A percentile compares a stretch with the other conserved stretches of the same genome.
These are phyloP conservation scores for Trachelus tabidus DNA, from an alignment of 2,888 invertebrate species.

Conservation along the genomic window DNA sequence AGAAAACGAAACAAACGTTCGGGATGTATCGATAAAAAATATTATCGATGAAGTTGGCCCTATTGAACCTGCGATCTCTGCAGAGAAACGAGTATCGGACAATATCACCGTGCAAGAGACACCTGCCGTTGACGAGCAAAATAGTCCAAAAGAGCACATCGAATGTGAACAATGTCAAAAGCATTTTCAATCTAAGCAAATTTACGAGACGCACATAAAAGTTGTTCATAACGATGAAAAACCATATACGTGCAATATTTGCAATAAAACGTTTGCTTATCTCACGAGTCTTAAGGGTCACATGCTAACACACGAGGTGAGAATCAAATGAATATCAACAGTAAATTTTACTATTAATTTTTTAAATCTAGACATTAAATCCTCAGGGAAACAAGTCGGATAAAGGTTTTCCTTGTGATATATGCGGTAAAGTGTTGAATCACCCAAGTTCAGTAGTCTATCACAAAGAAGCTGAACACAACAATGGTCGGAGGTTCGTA, in stretches of 20 bases:
- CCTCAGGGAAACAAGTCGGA: slow-evolving; percentile 61
- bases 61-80: background rate
- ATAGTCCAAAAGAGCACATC: slow-evolving; percentile 25
- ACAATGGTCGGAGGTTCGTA: slow-evolving; percentile 75
- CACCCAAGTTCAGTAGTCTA: slow-evolving; percentile 81
- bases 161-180: slow-evolving; percentile 73
- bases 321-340: slow-evolving; percentile 1
- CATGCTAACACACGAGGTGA: slow-evolving; percentile 66
- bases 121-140: background rate
- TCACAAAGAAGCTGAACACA: slow-evolving; percentile 79
- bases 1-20: slow-evolving; percentile 34
- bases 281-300: slow-evolving; percentile 73
- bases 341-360: background rate
- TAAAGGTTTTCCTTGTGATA: slow-evolving; percentile 73
- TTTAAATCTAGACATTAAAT: background rate
- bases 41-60: background rate
- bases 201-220: slow-evolving; percentile 72
- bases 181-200: slow-evolving; percentile 71
- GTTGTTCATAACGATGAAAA: slow-evolving; percentile 71
- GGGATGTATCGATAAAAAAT: background rate
- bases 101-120: background rate
- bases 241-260: slow-evolving; percentile 71
- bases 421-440: slow-evolving; percentile 76
- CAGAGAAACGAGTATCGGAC: background rate
- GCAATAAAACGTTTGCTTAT: slow-evolving; percentile 73